Evolutionary conservation across 1,140 invertebrate species (phyloP).

Genomic region (Alviniconcha marisindica): DNA sequence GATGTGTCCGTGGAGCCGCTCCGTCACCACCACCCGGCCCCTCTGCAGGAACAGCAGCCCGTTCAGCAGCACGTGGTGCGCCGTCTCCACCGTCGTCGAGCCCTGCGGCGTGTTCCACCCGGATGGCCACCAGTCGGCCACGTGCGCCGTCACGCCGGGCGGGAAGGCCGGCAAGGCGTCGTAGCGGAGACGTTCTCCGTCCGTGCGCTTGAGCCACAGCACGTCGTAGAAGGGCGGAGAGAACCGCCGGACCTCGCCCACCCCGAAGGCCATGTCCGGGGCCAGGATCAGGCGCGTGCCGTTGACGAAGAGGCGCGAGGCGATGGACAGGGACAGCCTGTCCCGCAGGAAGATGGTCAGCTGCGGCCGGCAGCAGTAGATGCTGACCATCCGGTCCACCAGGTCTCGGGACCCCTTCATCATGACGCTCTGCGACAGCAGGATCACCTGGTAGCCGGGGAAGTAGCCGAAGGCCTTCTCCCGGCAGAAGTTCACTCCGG

Average conservation of each 20-base stretch:
- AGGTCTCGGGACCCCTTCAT: not conserved
- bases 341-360: conserved; percentile 41
- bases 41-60: conserved; percentile 47
- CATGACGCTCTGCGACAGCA: conserved; percentile 38
- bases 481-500: conserved; percentile 9
- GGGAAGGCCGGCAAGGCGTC: not conserved
- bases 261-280: conserved; percentile 25
- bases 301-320: not conserved
- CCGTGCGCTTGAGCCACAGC: conserved; percentile 19
- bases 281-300: not conserved
- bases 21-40: conserved; percentile 50
- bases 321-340: conserved; percentile 22
- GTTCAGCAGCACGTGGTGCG: conserved; percentile 1
- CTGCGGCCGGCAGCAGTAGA: conserved; percentile 28
- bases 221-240: conserved; percentile 25
- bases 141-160: not conserved
- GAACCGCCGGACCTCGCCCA: not conserved
- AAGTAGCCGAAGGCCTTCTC: conserved; percentile 30
- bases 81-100: conserved; percentile 1
- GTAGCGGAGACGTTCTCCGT: not conserved
- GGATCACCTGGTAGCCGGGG: conserved; percentile 30
- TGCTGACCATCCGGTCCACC: not conserved
- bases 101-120: conserved; percentile 20
- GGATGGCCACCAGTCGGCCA: conserved; percentile 12
- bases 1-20: conserved; percentile 56